These are phyloP conservation scores for Heterodera carotae DNA, from an alignment of 1,140 invertebrate genomes.

Conservation along the genomic window DNA sequence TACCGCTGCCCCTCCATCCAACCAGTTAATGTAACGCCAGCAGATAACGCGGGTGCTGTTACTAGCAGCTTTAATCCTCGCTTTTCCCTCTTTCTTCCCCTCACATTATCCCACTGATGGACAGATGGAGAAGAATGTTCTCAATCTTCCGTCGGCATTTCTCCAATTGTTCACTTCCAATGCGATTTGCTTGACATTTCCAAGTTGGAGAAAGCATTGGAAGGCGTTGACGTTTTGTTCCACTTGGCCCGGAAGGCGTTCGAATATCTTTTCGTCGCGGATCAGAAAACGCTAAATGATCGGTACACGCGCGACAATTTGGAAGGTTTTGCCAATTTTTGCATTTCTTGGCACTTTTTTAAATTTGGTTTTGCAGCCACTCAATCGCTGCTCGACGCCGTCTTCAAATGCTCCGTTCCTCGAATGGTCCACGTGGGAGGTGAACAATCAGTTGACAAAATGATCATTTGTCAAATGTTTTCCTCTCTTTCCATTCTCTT, in stretches of 20 bases:
- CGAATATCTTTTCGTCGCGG: slow-evolving; percentile 30
- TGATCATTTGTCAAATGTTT: not conserved
- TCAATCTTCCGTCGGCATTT: not conserved
- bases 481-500: not conserved
- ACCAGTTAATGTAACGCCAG: too few species aligned
- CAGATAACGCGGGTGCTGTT: too few species aligned
- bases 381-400: slow-evolving; percentile 39
- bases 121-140: not conserved
- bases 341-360: not conserved
- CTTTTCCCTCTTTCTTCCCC: not conserved
- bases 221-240: slow-evolving; percentile 39
- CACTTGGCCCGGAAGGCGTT: slow-evolving; percentile 46
- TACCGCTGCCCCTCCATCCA: too few species aligned
- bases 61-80: not conserved
- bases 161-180: slow-evolving; percentile 39
- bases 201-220: slow-evolving; percentile 28
- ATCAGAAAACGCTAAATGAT: slow-evolving; percentile 26
- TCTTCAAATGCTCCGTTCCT: slow-evolving; percentile 33
- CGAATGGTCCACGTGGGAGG: slow-evolving; percentile 38
- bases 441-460: slow-evolving; percentile 5
- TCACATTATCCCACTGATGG: slow-evolving; percentile 7
- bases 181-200: slow-evolving; percentile 35
- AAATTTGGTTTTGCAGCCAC: slow-evolving; percentile 40
- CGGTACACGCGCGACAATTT: slow-evolving; percentile 39
- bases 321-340: slow-evolving; percentile 24